Conservation (phyloP, 2,113 vertebrate species). For the Grallaria varia region DNA sequence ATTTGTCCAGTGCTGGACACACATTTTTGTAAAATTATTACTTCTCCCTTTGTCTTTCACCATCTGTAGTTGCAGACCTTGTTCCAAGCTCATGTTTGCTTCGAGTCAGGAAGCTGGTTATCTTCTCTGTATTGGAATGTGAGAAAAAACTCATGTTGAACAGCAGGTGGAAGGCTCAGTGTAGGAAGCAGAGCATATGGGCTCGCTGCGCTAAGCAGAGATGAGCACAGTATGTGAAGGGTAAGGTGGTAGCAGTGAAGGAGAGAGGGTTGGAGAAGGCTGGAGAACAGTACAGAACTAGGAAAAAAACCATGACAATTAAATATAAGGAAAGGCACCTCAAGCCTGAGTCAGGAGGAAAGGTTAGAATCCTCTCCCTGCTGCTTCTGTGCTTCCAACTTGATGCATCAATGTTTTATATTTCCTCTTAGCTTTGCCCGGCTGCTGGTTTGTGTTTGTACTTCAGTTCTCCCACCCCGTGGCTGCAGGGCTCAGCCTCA, state of each 20-base stretch:
- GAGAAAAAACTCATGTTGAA: neutral
- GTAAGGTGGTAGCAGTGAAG: neutral
- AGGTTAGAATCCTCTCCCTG: accelerated
- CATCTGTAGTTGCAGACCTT: neutral
- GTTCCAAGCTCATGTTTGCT: neutral
- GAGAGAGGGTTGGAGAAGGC: neutral
- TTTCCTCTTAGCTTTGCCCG: neutral
- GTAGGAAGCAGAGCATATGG: neutral
- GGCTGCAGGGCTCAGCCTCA: neutral
- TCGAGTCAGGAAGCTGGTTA: neutral
- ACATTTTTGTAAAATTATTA: neutral
- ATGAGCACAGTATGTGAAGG: neutral
- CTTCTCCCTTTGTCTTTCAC: neutral
- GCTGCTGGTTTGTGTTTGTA: neutral
- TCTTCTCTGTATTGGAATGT: neutral
- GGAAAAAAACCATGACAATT: neutral
- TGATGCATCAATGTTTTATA: neutral
- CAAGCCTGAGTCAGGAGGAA: neutral
- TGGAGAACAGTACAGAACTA: neutral
- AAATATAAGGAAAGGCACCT: neutral
- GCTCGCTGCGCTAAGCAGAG: neutral
- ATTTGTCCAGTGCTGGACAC: neutral
- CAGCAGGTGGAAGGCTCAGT: neutral
- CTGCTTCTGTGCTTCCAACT: neutral
- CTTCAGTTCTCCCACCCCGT: neutral